Evolutionary conservation across 53 echinoderm and acorn worm genomes (phyloP), one percentile per base, ranked within the genome.

Genomic region (Paracentrotus lividus): DNA sequence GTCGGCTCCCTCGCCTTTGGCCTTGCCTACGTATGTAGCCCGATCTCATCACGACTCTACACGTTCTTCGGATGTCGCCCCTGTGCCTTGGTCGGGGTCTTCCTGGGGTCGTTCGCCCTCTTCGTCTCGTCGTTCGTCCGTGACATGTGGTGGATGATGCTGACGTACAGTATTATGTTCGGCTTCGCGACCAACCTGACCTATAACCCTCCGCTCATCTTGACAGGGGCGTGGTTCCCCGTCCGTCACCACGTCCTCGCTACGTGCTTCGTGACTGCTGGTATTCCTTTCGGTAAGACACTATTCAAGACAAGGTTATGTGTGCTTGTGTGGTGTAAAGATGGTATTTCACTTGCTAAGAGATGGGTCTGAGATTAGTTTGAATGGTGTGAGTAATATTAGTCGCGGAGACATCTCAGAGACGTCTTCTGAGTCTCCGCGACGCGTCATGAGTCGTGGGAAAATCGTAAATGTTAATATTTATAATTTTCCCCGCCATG

Each of bases 1-100:
- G 96, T 98, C 33, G 98, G 98, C 23, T 98, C 98, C 16, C 93
- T 97, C 23, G 98, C 95, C n/a, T 98, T 98, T 59, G 98, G 98
- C 31, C 96, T 97, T 91, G 98, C 97, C 12, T 98, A 98, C 77
- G 96, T 98, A 15, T 95, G 94, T 47, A 97, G 97, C 75, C 98
- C 98, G n/a, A 93, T 98, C 67, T 98, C 98, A 3, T 95, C 98
- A 3, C 96, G 95, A 5, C 94, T 98, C 42, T 96, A 96, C 72
- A 93, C 95, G 91, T 91, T 89, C 21, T 97, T 98, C 77, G 96
- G 97, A 3, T 97, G 97, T 56, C 95, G 97, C 27, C 86, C 92
- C 42, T 95, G 96, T 10, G 95, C 98, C 14, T 31, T 97, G 49
- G 78, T 49, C 68, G 98, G 96, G 24, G 98, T 98, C 16, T 14